Percentiles rank a stretch among this genome's conserved stretches.
phyloP scores from a whole-genome alignment of 2,113 vertebrate genomes.

The Pagrus major region DNA sequence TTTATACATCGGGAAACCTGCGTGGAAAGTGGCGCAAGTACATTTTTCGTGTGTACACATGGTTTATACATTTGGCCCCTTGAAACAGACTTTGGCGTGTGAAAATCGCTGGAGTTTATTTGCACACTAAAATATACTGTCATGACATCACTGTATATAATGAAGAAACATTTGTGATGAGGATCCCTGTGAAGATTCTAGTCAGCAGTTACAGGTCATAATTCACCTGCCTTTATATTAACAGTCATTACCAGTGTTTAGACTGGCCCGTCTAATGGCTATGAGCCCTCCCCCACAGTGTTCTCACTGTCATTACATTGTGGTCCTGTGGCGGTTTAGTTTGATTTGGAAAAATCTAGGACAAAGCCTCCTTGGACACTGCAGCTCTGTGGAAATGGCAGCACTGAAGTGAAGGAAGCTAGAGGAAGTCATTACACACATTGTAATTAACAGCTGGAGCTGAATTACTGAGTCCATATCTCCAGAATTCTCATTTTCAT shows the following conservation, averaged over 20 bases:
- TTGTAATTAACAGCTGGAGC: slow-evolving; percentile 48
- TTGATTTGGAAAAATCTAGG: slow-evolving; percentile 22
- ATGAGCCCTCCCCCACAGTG: neutral
- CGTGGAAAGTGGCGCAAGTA: too few relatives aligned
- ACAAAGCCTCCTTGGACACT: slow-evolving; percentile 23
- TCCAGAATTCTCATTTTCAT: slow-evolving; percentile 46
- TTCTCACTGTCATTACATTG: neutral
- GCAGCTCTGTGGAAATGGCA: slow-evolving; percentile 9
- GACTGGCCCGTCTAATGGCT: neutral
- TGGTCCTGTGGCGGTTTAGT: neutral
- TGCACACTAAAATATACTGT: neutral
- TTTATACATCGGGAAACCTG: too few relatives aligned
- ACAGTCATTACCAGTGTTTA: neutral
- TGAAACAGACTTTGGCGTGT: too few relatives aligned
- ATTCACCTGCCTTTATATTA: neutral
- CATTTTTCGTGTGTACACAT: too few relatives aligned
- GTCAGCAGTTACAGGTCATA: too few relatives aligned
- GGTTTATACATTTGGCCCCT: too few relatives aligned
- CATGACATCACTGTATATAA: neutral
- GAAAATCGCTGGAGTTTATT: too few relatives aligned
- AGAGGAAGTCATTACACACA: slow-evolving; percentile 28
- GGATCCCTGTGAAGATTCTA: neutral
- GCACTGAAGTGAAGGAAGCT: neutral
- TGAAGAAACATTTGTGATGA: neutral
- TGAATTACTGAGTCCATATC: slow-evolving; percentile 49